A percentile compares a stretch with the other conserved stretches of the same genome.
These are phyloP conservation scores for Ephestia elutella DNA, from an alignment of 1,140 invertebrate genomes.

Conservation along the genomic window DNA sequence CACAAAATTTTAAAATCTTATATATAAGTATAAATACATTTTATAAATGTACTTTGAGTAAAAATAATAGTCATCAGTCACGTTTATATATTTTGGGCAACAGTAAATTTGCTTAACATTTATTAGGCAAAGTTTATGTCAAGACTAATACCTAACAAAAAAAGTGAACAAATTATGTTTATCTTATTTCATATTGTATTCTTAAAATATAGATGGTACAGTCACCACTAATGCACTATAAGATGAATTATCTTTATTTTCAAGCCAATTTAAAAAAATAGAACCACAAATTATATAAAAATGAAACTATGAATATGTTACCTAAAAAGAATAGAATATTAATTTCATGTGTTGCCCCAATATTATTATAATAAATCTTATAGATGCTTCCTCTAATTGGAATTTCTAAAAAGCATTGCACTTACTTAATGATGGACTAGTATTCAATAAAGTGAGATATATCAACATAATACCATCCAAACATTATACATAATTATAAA, in stretches of 20 bases:
- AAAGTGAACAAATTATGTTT: too few relatives aligned
- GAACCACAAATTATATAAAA: too few relatives aligned
- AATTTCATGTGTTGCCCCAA: neutral
- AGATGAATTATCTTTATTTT: too few relatives aligned
- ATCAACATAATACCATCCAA: conserved; percentile 33
- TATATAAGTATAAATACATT: neutral
- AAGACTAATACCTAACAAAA: too few relatives aligned
- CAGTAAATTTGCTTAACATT: too few relatives aligned
- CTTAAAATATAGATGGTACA: too few relatives aligned
- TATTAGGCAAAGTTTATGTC: too few relatives aligned
- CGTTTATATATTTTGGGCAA: conserved; percentile 10
- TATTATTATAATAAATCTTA: neutral
- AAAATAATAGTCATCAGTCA: conserved; percentile 11
- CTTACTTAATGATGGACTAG: conserved; percentile 46
- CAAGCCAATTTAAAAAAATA: too few relatives aligned
- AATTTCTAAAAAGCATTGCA: conserved; percentile 23
- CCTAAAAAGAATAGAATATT: too few relatives aligned
- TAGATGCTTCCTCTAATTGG: conserved; percentile 18
- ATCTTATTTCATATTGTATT: too few relatives aligned
- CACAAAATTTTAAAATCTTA: conserved; percentile 14
- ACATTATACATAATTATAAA: conserved; percentile 17
- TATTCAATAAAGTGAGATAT: conserved; percentile 45
- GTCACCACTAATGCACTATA: too few relatives aligned
- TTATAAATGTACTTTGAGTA: neutral
- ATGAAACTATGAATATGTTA: too few relatives aligned